Conservation (phyloP, 2,797 vertebrate genomes). For the Hybognathus amarus region DNA sequence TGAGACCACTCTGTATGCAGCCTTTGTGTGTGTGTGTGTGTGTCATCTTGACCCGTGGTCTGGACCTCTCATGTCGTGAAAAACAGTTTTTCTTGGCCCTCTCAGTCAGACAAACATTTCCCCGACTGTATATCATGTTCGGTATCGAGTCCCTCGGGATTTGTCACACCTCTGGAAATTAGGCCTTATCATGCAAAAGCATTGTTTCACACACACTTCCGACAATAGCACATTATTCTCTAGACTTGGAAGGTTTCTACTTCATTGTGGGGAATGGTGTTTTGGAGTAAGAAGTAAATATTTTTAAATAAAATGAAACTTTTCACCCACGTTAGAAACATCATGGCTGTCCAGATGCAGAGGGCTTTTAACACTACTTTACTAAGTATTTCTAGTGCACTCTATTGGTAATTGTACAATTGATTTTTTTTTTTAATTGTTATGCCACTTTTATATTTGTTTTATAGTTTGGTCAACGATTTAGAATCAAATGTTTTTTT, state of each 20-base stretch:
- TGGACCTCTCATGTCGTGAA: slow-evolving; percentile 42
- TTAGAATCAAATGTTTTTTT: not conserved
- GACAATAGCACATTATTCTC: not conserved
- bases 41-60: slow-evolving; percentile 61
- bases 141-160: not conserved
- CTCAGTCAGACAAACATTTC: slow-evolving; percentile 26
- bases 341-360: not conserved
- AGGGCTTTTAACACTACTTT: not conserved
- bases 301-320: no score
- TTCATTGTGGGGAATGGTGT: not conserved
- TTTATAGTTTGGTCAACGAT: not conserved
- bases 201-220: not conserved
- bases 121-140: slow-evolving; percentile 3
- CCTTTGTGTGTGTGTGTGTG: slow-evolving; percentile 58
- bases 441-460: not conserved
- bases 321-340: not conserved
- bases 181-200: not conserved
- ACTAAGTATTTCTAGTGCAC: not conserved
- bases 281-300: not conserved
- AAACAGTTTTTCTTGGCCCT: slow-evolving; percentile 30
- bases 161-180: not conserved
- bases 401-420: no score
- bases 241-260: not conserved
- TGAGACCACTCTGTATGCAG: slow-evolving; percentile 46
- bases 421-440: not conserved